phyloP scores from a whole-genome alignment of 2,888 invertebrate species.

The Caenorhabditis sinica region DNA sequence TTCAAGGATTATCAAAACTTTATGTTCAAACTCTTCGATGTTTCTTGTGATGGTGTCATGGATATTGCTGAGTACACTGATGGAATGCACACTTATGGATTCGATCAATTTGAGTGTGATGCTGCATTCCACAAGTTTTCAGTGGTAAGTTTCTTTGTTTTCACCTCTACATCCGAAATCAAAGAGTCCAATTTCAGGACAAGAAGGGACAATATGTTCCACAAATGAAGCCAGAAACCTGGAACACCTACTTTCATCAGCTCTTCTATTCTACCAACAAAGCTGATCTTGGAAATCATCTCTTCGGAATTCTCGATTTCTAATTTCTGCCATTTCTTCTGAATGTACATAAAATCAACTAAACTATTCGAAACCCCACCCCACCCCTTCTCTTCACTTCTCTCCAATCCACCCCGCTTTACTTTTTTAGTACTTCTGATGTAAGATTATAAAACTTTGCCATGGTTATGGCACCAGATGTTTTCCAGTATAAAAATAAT shows the following conservation, averaged over 20 bases:
- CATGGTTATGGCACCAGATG: slow-evolving; percentile 28
- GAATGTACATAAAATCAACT: not conserved
- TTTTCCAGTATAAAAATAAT: slow-evolving; percentile 23
- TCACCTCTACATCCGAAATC: not conserved
- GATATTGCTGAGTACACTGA: slow-evolving; percentile 83
- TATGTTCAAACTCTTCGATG: slow-evolving; percentile 84
- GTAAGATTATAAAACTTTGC: slow-evolving; percentile 10
- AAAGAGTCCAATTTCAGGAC: slow-evolving; percentile 61
- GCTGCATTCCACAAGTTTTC: slow-evolving; percentile 78
- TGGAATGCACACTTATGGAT: slow-evolving; percentile 82
- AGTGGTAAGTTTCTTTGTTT: slow-evolving; percentile 59
- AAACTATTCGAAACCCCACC: not conserved
- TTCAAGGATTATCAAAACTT: slow-evolving; percentile 81
- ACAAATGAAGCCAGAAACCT: slow-evolving; percentile 76
- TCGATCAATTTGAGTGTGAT: slow-evolving; percentile 68
- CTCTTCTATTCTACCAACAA: slow-evolving; percentile 80
- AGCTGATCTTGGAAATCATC: slow-evolving; percentile 77
- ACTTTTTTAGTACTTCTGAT: slow-evolving; percentile 22
- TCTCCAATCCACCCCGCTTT: slow-evolving; percentile 14
- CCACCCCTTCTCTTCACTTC: slow-evolving; percentile 29
- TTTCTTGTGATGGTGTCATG: slow-evolving; percentile 82
- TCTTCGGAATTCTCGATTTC: slow-evolving; percentile 76
- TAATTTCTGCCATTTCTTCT: slow-evolving; percentile 14
- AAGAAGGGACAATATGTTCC: slow-evolving; percentile 73
- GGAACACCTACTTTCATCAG: slow-evolving; percentile 78